Conservation (phyloP, 2,797 vertebrate species). For the Labroides dimidiatus region DNA sequence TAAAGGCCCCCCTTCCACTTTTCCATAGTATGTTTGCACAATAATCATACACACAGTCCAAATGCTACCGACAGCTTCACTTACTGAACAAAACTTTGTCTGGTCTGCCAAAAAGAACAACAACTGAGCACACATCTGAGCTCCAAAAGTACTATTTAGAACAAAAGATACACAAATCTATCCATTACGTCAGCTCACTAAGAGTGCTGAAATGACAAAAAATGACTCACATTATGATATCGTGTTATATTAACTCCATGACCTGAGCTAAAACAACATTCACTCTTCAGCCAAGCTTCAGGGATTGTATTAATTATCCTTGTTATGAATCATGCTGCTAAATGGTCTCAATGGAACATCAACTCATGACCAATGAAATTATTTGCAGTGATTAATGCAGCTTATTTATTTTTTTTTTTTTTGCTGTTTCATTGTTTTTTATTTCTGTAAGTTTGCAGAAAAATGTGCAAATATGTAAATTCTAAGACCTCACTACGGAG, state of each 20-base stretch:
- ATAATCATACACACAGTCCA: conserved; percentile 9
- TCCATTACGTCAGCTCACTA: not conserved
- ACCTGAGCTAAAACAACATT: conserved; percentile 40
- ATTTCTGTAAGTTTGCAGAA: not conserved
- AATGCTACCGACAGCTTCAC: conserved; percentile 13
- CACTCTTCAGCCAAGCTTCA: conserved; percentile 18
- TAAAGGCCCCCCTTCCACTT: conserved; percentile 44
- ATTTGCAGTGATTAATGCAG: not conserved
- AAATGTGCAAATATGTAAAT: not conserved
- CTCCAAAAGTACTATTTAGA: conserved; percentile 4
- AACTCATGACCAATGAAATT: conserved; percentile 26
- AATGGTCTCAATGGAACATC: conserved; percentile 14
- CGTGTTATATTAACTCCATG: conserved; percentile 30
- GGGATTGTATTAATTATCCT: conserved; percentile 17
- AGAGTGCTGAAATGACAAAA: conserved; percentile 11
- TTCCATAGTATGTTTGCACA: conserved; percentile 32
- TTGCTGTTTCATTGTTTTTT: not conserved
- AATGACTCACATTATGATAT: conserved; percentile 15
- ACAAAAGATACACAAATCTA: conserved; percentile 16
- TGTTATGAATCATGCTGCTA: conserved; percentile 11
- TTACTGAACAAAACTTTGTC: conserved; percentile 14
- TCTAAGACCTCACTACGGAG: conserved; percentile 6
- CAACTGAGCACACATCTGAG: conserved; percentile 18
- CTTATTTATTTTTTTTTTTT: no score
- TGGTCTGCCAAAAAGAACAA: conserved; percentile 30